These are phyloP conservation scores for Unio delphinus DNA, from an alignment of 2,888 invertebrate genomes.

Conservation along the genomic window DNA sequence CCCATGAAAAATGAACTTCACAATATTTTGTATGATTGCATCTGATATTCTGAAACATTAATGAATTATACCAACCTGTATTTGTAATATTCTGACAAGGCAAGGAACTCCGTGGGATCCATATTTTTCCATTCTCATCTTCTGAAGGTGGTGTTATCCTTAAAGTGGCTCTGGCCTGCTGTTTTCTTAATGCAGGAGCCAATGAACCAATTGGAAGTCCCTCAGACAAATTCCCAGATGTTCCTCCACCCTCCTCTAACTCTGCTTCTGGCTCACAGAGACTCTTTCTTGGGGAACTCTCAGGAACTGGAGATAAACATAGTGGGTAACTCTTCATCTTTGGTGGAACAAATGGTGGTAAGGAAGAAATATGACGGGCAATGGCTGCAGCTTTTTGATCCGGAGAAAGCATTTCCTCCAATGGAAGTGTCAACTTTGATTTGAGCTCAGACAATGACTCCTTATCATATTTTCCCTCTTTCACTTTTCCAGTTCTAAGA, in stretches of 20 bases:
- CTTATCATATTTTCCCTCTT: constrained; percentile 26
- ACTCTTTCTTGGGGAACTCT: constrained; percentile 32
- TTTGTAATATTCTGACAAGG: not conserved
- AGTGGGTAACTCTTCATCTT: constrained; percentile 54
- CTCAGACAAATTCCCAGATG: not conserved
- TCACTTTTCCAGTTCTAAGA: constrained; percentile 38
- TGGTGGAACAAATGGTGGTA: constrained; percentile 61
- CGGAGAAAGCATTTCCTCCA: constrained; percentile 36
- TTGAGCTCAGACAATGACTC: constrained; percentile 39
- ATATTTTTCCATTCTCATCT: constrained; percentile 46
- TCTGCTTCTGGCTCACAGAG: constrained; percentile 2
- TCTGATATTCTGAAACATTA: no score
- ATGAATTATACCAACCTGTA: no score
- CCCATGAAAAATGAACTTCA: no score
- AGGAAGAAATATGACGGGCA: constrained; percentile 48
- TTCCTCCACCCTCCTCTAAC: not conserved
- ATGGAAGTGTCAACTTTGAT: constrained; percentile 35
- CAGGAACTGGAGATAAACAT: constrained; percentile 53
- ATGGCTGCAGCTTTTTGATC: constrained; percentile 53
- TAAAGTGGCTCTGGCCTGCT: constrained; percentile 40
- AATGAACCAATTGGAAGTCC: constrained; percentile 23
- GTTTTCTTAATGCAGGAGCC: constrained; percentile 40
- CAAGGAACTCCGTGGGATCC: constrained; percentile 42
- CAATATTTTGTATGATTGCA: no score
- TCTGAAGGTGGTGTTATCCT: constrained; percentile 46